A percentile compares a stretch with the other conserved stretches of the same genome.
Conservation (phyloP, 2,797 vertebrate species). For the Megaceryle alcyon region DNA sequence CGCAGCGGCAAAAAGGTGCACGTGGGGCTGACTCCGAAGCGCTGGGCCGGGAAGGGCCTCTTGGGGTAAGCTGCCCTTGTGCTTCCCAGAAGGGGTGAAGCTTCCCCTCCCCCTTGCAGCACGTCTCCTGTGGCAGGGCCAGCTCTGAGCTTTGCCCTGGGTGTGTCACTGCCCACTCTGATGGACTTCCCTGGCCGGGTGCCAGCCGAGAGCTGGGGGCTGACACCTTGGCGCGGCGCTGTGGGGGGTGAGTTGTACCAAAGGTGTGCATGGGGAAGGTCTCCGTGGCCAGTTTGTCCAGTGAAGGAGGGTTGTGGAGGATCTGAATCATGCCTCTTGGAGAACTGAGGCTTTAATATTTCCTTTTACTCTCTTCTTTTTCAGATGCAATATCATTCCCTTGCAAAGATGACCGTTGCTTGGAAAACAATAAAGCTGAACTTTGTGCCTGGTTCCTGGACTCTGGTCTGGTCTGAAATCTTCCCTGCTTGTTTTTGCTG, state of each 20-base stretch:
- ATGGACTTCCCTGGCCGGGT: neutral
- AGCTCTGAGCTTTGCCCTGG: neutral
- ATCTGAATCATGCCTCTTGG: neutral
- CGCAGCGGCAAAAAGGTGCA: conserved; percentile 83
- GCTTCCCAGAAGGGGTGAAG: fast-evolving
- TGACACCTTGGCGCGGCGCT: neutral
- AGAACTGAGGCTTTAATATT: neutral
- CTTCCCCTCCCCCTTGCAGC: neutral
- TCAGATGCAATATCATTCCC: conserved; percentile 82
- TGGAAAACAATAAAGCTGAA: conserved; percentile 1
- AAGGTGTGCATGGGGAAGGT: neutral
- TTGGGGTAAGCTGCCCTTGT: conserved; percentile 82
- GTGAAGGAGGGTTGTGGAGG: neutral
- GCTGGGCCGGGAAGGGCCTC: conserved; percentile 93
- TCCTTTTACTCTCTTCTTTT: neutral
- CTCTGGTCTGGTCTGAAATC: conserved; percentile 6
- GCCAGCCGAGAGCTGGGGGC: neutral
- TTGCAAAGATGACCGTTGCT: conserved; percentile 76
- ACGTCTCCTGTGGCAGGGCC: neutral
- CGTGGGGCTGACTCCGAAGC: conserved; percentile 88
- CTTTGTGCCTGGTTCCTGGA: conserved; percentile 20
- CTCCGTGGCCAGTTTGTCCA: neutral
- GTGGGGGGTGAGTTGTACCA: fast-evolving
- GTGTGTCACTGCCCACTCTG: neutral
- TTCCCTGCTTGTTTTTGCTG: neutral